Percentiles rank a stretch among this genome's conserved stretches.
Evolutionary conservation across 1,140 invertebrate genomes (phyloP).

Genomic region (Listronotus oregonensis): DNA sequence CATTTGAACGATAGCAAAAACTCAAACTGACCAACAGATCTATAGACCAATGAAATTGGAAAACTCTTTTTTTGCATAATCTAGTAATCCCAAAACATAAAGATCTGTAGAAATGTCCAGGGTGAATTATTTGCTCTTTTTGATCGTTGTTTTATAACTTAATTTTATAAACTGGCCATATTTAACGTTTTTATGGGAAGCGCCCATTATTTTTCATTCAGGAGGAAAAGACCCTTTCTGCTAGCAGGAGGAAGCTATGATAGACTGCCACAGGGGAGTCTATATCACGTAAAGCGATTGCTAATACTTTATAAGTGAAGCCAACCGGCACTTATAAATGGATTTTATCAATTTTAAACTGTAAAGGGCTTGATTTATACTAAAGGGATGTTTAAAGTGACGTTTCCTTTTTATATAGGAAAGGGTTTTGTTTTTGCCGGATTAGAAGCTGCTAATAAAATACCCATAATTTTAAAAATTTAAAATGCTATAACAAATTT

Average conservation of each 20-base stretch:
- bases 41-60: too few relatives aligned
- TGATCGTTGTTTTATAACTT: too few relatives aligned
- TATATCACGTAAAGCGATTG: constrained; percentile 54
- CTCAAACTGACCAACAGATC: too few relatives aligned
- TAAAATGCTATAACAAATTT: too few relatives aligned
- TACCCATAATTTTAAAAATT: too few relatives aligned
- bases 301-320: constrained; percentile 56
- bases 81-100: too few relatives aligned
- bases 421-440: constrained; percentile 18
- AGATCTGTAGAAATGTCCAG: too few relatives aligned
- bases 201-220: not conserved
- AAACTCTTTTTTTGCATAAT: too few relatives aligned
- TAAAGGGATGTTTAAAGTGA: constrained; percentile 23
- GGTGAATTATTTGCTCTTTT: too few relatives aligned
- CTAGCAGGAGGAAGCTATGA: constrained; percentile 39
- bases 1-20: too few relatives aligned
- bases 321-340: constrained; percentile 56
- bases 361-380: constrained; percentile 49
- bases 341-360: constrained; percentile 57
- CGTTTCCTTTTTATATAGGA: constrained; percentile 9
- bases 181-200: constrained; percentile 2
- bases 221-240: constrained; percentile 20
- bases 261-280: constrained; percentile 49
- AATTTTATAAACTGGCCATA: too few relatives aligned
- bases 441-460: too few relatives aligned